These are phyloP conservation scores for Choreutis nemorana DNA, from an alignment of 2,888 invertebrate species.

Conservation along the genomic window DNA sequence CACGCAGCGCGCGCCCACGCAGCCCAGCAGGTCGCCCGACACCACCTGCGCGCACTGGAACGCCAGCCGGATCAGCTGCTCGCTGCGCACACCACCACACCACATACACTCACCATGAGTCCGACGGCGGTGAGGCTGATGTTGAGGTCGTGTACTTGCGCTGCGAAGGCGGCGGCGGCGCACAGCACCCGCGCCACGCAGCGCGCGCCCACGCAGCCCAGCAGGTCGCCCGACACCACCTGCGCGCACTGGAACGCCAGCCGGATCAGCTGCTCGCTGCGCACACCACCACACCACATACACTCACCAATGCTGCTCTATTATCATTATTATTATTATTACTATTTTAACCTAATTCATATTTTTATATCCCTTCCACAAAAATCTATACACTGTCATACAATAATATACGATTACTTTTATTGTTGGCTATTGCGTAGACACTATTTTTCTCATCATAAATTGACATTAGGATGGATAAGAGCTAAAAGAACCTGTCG, in stretches of 20 bases:
- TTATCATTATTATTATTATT: too few species aligned
- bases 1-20: background rate
- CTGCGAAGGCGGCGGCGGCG: slow-evolving; percentile 94
- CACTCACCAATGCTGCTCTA: too few species aligned
- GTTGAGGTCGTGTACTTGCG: slow-evolving; percentile 95
- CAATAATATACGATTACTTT: too few species aligned
- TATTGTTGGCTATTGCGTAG: too few species aligned
- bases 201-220: slow-evolving; percentile 87
- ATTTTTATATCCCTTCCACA: too few species aligned
- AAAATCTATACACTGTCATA: too few species aligned
- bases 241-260: slow-evolving; percentile 97
- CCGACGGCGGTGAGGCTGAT: slow-evolving; percentile 97
- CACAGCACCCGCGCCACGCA: slow-evolving; percentile 91
- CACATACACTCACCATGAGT: slow-evolving; percentile 74
- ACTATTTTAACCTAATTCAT: too few species aligned
- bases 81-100: too few species aligned
- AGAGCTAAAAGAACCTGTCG: slow-evolving; percentile 91
- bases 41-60: background rate
- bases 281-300: too few species aligned
- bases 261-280: slow-evolving; percentile 87
- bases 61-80: too few species aligned
- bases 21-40: background rate
- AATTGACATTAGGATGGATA: too few species aligned
- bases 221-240: slow-evolving; percentile 92
- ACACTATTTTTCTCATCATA: too few species aligned